Evolutionary conservation across 2,797 vertebrate species (phyloP).

Genomic region (Oryzias sinensis): DNA sequence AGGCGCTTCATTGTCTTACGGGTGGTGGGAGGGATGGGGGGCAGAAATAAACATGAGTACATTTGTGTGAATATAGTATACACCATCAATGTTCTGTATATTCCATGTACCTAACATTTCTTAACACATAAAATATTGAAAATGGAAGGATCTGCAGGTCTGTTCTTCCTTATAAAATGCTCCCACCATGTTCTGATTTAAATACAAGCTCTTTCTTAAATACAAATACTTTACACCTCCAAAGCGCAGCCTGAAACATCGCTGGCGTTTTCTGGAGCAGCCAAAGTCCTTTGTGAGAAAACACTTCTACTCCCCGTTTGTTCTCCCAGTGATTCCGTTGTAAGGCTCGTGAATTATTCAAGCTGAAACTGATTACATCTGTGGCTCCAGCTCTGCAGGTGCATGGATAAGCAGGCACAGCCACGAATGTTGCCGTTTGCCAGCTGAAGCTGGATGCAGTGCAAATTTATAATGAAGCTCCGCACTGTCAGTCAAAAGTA

Average conservation of each 20-base stretch:
- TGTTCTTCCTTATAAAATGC: not conserved
- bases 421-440: conserved; percentile 4
- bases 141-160: not conserved
- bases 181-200: not conserved
- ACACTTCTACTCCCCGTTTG: conserved; percentile 16
- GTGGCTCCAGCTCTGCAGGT: conserved; percentile 35
- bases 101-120: not conserved
- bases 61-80: too few relatives aligned
- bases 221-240: conserved; percentile 1
- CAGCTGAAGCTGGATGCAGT: conserved; percentile 4
- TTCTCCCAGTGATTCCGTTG: conserved; percentile 21
- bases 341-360: conserved; percentile 50
- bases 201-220: not conserved
- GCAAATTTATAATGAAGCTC: conserved; percentile 24
- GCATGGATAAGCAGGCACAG: conserved; percentile 5
- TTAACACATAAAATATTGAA: not conserved
- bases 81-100: too few relatives aligned
- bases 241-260: conserved; percentile 13
- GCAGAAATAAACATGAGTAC: too few relatives aligned
- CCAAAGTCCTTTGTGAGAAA: conserved; percentile 20
- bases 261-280: conserved; percentile 26
- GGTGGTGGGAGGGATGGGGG: conserved; percentile 15
- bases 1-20: conserved; percentile 85
- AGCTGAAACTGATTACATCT: conserved; percentile 41
- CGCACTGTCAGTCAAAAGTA: not conserved